A percentile compares a stretch with the other conserved stretches of the same genome.
phyloP scores from a whole-genome alignment of 1,140 invertebrate species.

The Tribolium castaneum region DNA sequence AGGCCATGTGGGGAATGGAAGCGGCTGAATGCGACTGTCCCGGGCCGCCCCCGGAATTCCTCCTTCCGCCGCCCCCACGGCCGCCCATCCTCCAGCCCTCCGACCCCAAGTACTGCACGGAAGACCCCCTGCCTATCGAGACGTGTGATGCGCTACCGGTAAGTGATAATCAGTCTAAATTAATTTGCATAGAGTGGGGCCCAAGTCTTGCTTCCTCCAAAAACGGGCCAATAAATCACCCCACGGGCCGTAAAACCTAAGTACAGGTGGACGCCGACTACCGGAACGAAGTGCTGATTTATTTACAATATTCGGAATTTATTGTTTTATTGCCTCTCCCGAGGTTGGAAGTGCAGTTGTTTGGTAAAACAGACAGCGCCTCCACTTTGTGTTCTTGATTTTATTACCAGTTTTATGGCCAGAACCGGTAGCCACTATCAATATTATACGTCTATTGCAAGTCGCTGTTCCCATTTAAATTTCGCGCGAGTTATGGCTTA shows the following conservation, averaged over 20 bases:
- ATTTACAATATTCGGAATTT: constrained; percentile 26
- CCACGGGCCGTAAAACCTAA: constrained; percentile 3
- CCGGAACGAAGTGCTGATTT: constrained; percentile 17
- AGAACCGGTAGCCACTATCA: constrained; percentile 11
- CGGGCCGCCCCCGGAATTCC: constrained; percentile 61
- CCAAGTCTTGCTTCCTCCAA: neutral
- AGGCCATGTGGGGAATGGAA: constrained; percentile 62
- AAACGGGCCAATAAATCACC: neutral
- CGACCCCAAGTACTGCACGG: constrained; percentile 61
- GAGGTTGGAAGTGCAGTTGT: neutral
- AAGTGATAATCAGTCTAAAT: constrained; percentile 48
- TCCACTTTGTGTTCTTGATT: constrained; percentile 29
- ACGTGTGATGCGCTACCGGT: constrained; percentile 63
- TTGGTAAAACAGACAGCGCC: constrained; percentile 10
- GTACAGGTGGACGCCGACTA: neutral
- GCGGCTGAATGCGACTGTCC: constrained; percentile 62
- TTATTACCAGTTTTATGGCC: constrained; percentile 18
- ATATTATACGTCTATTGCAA: neutral
- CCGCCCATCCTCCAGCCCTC: constrained; percentile 60
- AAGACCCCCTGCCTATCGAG: constrained; percentile 62
- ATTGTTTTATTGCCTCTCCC: constrained; percentile 3
- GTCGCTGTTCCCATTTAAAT: neutral
- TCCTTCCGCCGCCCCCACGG: constrained; percentile 61
- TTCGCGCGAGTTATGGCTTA: neutral
- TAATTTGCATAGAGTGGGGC: neutral